phyloP scores from a whole-genome alignment of 2,113 vertebrate species.

The Chaetodon trifascialis region DNA sequence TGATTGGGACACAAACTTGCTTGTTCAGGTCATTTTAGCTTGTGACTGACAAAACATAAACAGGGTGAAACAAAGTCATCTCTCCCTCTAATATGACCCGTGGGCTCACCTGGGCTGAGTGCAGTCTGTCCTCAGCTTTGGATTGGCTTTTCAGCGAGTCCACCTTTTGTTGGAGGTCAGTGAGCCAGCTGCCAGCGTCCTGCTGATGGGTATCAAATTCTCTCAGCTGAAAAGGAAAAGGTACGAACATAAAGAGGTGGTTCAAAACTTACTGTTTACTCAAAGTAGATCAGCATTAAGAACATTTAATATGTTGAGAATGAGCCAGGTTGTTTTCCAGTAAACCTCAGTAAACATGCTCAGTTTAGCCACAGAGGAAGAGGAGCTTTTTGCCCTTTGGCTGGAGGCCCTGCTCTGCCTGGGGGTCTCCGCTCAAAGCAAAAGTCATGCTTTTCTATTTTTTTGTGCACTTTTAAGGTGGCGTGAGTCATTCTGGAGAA shows the following conservation, averaged over 20 bases:
- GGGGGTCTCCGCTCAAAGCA: too few relatives aligned
- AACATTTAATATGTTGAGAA: neutral
- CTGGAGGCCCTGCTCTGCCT: too few relatives aligned
- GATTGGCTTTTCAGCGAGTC: conserved; percentile 30
- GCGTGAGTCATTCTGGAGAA: too few relatives aligned
- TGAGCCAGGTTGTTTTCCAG: neutral
- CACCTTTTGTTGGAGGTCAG: conserved; percentile 58
- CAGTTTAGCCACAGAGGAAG: too few relatives aligned
- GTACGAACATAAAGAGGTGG: neutral
- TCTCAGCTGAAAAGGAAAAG: conserved; percentile 42
- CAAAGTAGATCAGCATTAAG: too few relatives aligned
- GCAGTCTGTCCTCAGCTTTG: conserved; percentile 63
- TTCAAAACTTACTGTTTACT: neutral
- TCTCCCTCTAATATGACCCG: too few relatives aligned
- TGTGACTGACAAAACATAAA: neutral
- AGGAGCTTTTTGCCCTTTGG: too few relatives aligned
- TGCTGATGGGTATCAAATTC: conserved; percentile 56
- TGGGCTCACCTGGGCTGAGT: conserved; percentile 72
- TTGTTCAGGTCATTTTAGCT: neutral
- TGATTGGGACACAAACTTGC: neutral
- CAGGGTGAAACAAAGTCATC: too few relatives aligned
- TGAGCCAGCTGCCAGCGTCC: conserved; percentile 61
- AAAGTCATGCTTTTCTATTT: neutral
- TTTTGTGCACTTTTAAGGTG: neutral
- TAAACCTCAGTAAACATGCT: too few relatives aligned